Conservation (phyloP, 2,888 invertebrate species). For the Pocota personata region DNA sequence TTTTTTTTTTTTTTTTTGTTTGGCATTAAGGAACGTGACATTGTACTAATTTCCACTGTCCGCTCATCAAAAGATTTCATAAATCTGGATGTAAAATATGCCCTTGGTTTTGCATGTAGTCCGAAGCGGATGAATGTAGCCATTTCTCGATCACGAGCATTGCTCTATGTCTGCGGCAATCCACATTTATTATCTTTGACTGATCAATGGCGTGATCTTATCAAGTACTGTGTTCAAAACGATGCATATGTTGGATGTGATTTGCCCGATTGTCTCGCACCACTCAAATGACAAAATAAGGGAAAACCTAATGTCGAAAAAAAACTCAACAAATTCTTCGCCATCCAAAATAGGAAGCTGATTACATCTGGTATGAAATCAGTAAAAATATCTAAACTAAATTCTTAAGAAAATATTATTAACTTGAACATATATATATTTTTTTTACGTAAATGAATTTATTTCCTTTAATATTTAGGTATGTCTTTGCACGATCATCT, state of each 20-base stretch:
- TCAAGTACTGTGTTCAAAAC: conserved; percentile 86
- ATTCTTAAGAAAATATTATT: no score
- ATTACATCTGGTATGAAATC: neutral
- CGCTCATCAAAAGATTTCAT: conserved; percentile 83
- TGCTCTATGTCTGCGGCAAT: conserved; percentile 93
- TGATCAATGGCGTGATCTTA: conserved; percentile 87
- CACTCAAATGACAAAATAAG: neutral
- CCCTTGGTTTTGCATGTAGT: conserved; percentile 89
- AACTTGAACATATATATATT: neutral
- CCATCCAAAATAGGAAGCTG: neutral
- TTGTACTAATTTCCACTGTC: conserved; percentile 90
- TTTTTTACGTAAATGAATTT: neutral
- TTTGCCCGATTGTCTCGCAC: conserved; percentile 81
- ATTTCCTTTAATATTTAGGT: neutral
- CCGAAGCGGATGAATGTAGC: conserved; percentile 95
- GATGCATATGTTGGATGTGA: conserved; percentile 89
- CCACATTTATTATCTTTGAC: conserved; percentile 88
- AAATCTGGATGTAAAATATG: conserved; percentile 83
- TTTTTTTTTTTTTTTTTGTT: neutral
- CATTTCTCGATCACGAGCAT: conserved; percentile 90
- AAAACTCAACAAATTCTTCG: neutral
- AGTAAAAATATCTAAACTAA: neutral
- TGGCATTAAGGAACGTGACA: conserved; percentile 82
- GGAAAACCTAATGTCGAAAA: neutral
- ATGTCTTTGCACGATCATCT: neutral